Conservation (phyloP, 2,888 invertebrate species). For the Drosophila subquinaria region DNA sequence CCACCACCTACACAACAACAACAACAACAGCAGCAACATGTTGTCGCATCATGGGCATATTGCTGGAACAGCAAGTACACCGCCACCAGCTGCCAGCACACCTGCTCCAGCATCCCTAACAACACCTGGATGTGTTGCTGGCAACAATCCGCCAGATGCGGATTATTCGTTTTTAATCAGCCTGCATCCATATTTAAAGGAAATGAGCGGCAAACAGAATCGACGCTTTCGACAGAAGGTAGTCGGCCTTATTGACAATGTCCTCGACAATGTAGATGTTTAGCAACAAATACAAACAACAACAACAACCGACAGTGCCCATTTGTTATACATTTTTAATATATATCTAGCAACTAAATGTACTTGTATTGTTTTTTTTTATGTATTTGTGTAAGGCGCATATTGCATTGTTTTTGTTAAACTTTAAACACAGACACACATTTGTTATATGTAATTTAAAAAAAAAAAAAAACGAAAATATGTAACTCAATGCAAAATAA, state of each 20-base stretch:
- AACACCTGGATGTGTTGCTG: conserved; percentile 3
- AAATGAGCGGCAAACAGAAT: conserved; percentile 83
- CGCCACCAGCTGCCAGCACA: conserved; percentile 39
- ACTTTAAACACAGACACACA: too few species aligned
- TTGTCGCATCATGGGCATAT: conserved; percentile 19
- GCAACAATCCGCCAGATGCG: conserved; percentile 69
- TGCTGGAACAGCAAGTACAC: conserved; percentile 4
- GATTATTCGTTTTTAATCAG: conserved; percentile 83
- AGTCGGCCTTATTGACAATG: conserved; percentile 80
- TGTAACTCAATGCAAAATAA: conserved; percentile 47
- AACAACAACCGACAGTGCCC: conserved; percentile 70
- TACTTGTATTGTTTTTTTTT: conserved; percentile 39
- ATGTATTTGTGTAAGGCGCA: conserved; percentile 31
- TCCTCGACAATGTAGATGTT: conserved; percentile 76
- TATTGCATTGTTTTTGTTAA: conserved; percentile 39
- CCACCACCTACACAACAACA: conserved; percentile 34
- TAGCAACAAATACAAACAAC: conserved; percentile 26
- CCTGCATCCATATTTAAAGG: conserved; percentile 82
- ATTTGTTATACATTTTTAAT: conserved; percentile 58
- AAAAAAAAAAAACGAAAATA: conserved; percentile 1
- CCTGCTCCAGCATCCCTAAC: conserved; percentile 23
- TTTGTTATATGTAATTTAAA: conserved; percentile 35
- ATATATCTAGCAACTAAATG: conserved; percentile 39
- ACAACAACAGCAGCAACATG: conserved; percentile 23
- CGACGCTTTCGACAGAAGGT: conserved; percentile 83